phyloP scores from a whole-genome alignment of 2,888 invertebrate species.

The Thelaira solivaga region DNA sequence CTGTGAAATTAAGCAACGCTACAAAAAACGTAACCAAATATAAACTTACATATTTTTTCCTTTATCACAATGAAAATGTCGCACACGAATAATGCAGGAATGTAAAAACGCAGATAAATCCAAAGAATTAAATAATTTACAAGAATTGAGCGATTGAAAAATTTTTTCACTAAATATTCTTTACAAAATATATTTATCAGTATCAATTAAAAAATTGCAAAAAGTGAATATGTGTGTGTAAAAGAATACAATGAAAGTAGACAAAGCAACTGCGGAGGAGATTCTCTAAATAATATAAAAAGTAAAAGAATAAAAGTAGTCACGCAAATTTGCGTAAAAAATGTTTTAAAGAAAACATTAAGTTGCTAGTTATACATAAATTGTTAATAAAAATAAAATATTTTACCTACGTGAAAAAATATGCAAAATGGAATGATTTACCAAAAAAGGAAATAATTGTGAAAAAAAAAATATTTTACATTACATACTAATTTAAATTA shows the following conservation, averaged over 20 bases:
- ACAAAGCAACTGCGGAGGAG: background rate
- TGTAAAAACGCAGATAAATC: constrained; percentile 41
- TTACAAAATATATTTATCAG: no score
- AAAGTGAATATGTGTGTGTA: background rate
- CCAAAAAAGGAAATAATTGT: background rate
- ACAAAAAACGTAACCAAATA: background rate
- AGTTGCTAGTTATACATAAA: background rate
- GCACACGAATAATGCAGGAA: constrained; percentile 43
- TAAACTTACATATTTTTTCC: background rate
- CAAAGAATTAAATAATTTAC: constrained; percentile 40
- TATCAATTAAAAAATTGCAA: background rate
- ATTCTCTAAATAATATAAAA: constrained; percentile 14
- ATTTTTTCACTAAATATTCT: constrained; percentile 18
- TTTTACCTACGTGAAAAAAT: background rate
- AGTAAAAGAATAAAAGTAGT: constrained; percentile 20
- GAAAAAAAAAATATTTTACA: background rate
- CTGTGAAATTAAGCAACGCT: background rate
- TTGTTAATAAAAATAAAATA: background rate
- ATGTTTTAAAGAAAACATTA: constrained; percentile 13
- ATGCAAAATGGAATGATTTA: background rate
- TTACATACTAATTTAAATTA: background rate
- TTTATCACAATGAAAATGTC: constrained; percentile 19
- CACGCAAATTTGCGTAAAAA: constrained; percentile 37
- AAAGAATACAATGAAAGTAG: background rate
- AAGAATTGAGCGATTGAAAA: constrained; percentile 46